Base-by-base conservation (phyloP, 2,888 invertebrate species). In the Drosophila phalerata region DNA sequence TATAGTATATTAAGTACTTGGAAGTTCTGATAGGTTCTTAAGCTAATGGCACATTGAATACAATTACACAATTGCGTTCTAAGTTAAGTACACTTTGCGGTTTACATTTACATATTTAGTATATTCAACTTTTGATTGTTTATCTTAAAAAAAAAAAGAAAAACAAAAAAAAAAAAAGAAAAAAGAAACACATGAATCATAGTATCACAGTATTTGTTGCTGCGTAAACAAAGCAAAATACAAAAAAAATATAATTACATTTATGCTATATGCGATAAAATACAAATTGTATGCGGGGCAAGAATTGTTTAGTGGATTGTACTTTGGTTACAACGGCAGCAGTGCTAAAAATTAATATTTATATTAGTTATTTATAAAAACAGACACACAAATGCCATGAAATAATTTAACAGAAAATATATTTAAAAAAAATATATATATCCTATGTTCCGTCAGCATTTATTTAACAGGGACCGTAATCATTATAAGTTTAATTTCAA, bases 21-120 rank as follows among this genome's bases (percentile, higher is more conserved):
- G 62, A 77, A 78, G 69, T 62, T 60, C 47, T 37, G 30, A 38
- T 63, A 42, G 63, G 63, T 72, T 63, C 73, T 77, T 88, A 86
- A 68, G 57, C 80, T 86, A 86, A 86, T 86, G 86, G 86, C 86
- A 86, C 86, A 86, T 79, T 74, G 88, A 86, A 87, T 79, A 86
- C 84, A 80, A 69, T 83, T 73, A 57, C 42, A 56, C 37, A 56
- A 69, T 73, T 73, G 65, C 43, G 62, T 65, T 65, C 19, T 55
- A 43, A 22, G 28, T 75, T 89, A 88, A 81, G 88, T 90, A 86
- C 90, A 88, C 76, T 90, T 77, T 77, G 64, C 42, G 58, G 47
- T 60, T 66, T 51, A 62, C 42, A 63, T 57, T 25, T 28, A 38
- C 10, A 48, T 32, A 13, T 32, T 53, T 37, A 38, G 52, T 61